Evolutionary conservation across 2,797 vertebrate genomes (phyloP).

Genomic region (Danio kyathit): DNA sequence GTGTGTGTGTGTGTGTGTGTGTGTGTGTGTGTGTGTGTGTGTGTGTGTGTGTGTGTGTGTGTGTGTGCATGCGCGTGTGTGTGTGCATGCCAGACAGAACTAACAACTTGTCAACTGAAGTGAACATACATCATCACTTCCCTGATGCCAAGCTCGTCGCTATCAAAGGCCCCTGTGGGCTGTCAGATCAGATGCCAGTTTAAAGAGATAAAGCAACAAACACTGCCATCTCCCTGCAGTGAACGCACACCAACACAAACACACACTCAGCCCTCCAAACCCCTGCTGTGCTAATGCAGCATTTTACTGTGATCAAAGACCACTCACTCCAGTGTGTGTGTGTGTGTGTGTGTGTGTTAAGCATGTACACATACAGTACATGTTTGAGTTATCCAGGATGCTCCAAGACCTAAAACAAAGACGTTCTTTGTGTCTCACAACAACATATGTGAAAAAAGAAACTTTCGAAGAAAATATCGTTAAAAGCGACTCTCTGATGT

Average conservation of each 20-base stretch:
- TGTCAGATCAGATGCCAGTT: conserved; percentile 63
- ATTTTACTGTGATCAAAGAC: conserved; percentile 35
- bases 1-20: neutral
- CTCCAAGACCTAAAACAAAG: conserved; percentile 9
- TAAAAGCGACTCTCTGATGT: too few relatives aligned
- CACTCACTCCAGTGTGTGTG: neutral
- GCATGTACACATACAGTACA: neutral
- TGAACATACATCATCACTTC: conserved; percentile 53
- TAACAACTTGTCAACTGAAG: conserved; percentile 57
- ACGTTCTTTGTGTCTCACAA: conserved; percentile 11
- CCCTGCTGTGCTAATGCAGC: conserved; percentile 26
- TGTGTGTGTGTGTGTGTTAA: neutral
- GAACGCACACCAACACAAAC: conserved; percentile 42
- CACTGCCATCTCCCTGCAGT: conserved; percentile 57
- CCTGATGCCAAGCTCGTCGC: conserved; percentile 49
- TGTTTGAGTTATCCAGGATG: neutral
- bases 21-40: neutral
- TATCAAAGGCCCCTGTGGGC: conserved; percentile 56
- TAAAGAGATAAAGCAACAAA: conserved; percentile 60
- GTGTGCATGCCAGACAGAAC: conserved; percentile 45
- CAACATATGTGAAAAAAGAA: neutral
- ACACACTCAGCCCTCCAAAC: conserved; percentile 23
- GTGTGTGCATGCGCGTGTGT: neutral
- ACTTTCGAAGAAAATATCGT: too few relatives aligned
- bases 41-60: too few relatives aligned